phyloP scores from a whole-genome alignment of 2,888 invertebrate species.

The Hypomecis punctinalis region DNA sequence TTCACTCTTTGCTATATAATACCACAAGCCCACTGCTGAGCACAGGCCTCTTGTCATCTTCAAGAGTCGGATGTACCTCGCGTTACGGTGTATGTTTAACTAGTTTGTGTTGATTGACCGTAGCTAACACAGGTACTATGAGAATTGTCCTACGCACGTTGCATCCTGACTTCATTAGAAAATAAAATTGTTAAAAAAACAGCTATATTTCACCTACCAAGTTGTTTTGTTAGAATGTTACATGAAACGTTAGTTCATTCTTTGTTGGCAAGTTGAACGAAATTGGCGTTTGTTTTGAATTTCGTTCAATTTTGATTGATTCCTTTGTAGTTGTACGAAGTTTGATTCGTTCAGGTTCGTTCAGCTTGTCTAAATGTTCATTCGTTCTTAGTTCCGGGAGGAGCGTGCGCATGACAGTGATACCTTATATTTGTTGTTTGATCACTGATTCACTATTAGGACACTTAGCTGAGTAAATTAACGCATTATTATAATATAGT shows the following conservation, averaged over 20 bases:
- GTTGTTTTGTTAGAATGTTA: too few relatives aligned
- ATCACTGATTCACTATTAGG: slow-evolving; percentile 79
- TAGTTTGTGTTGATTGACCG: slow-evolving; percentile 62
- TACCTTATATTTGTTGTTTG: slow-evolving; percentile 71
- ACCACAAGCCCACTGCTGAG: too few relatives aligned
- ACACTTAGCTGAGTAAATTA: slow-evolving; percentile 81
- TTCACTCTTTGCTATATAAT: too few relatives aligned
- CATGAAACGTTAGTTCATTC: too few relatives aligned
- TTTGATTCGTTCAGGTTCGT: slow-evolving; percentile 1
- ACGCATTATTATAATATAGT: slow-evolving; percentile 78
- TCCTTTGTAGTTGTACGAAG: neutral
- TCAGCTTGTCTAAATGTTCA: neutral
- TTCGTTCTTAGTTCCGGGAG: neutral
- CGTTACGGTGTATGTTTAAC: slow-evolving; percentile 48
- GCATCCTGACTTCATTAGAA: neutral
- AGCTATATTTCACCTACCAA: neutral
- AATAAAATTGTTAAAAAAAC: too few relatives aligned
- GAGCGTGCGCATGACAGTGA: slow-evolving; percentile 38
- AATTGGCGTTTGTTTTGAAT: too few relatives aligned
- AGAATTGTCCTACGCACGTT: slow-evolving; percentile 39
- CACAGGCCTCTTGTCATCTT: too few relatives aligned
- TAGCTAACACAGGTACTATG: slow-evolving; percentile 66
- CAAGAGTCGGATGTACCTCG: slow-evolving; percentile 25
- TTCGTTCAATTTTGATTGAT: too few relatives aligned
- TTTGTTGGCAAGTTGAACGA: too few relatives aligned